A percentile compares a stretch with the other conserved stretches of the same genome.
phyloP scores from a whole-genome alignment of 2,797 vertebrate genomes.

The Sebastes taczanowskii region DNA sequence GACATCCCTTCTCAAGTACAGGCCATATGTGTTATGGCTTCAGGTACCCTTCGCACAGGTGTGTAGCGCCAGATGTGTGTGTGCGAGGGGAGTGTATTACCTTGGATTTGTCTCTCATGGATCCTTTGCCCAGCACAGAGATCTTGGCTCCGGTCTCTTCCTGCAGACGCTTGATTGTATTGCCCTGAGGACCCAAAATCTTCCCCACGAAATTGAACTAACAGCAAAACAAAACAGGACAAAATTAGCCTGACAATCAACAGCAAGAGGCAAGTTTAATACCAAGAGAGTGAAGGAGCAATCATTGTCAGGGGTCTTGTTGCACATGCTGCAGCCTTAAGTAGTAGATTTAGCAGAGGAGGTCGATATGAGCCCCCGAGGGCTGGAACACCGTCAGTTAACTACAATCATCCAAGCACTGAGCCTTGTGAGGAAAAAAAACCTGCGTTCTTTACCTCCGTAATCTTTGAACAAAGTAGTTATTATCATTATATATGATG shows the following conservation, averaged over 20 bases:
- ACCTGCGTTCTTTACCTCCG: constrained; percentile 12
- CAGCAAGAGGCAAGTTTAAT: constrained; percentile 5
- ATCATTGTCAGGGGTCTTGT: constrained; percentile 26
- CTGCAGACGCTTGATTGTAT: constrained; percentile 97
- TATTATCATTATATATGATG: constrained; percentile 4
- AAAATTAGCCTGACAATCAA: constrained; percentile 30
- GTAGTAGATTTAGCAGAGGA: constrained; percentile 47
- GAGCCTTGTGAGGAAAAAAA: constrained; percentile 13
- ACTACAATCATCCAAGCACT: constrained; percentile 25
- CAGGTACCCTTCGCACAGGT: constrained; percentile 46
- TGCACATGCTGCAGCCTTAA: constrained; percentile 37
- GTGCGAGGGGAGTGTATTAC: constrained; percentile 67
- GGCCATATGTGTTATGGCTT: constrained; percentile 57
- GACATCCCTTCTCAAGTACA: constrained; percentile 22
- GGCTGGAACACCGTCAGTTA: constrained; percentile 18
- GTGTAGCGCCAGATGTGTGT: constrained; percentile 12
- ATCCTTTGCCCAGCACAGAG: constrained; percentile 97
- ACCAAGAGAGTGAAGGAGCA: constrained; percentile 16
- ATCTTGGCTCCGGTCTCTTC: constrained; percentile 99
- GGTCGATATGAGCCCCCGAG: constrained; percentile 41
- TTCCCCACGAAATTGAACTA: constrained; percentile 99
- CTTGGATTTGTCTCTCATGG: constrained; percentile 98
- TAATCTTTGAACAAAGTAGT: constrained; percentile 10
- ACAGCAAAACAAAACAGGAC: constrained; percentile 40
- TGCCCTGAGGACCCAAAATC: constrained; percentile 98